These are phyloP conservation scores for Geotria australis DNA, from an alignment of 2,797 vertebrate genomes.

Conservation along the genomic window DNA sequence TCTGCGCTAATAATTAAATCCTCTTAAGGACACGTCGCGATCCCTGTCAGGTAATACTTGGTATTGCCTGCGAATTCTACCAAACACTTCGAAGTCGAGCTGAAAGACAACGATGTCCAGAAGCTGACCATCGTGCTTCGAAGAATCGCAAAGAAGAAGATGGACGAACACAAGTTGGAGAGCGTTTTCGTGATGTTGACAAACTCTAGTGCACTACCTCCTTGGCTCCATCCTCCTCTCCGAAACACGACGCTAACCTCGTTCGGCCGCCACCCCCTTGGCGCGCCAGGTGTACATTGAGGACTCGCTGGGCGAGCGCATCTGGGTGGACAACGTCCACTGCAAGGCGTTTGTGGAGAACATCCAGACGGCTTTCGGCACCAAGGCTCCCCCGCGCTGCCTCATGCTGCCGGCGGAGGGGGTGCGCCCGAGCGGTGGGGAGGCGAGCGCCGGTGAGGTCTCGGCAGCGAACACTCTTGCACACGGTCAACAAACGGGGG, in stretches of 20 bases:
- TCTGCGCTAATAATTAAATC: too few relatives aligned
- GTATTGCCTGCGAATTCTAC: too few relatives aligned
- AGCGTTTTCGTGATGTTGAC: neutral
- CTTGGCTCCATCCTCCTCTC: neutral
- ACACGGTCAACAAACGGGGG: fast-evolving
- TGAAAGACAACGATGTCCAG: too few relatives aligned
- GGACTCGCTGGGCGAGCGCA: conserved; percentile 74
- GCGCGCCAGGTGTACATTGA: conserved; percentile 63
- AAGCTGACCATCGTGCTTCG: too few relatives aligned
- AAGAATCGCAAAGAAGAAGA: too few relatives aligned
- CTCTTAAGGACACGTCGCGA: too few relatives aligned
- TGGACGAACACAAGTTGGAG: too few relatives aligned
- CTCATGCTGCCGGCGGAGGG: conserved; percentile 60
- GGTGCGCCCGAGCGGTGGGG: conserved; percentile 30
- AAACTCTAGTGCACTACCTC: neutral
- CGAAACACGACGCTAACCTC: neutral
- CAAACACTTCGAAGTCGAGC: too few relatives aligned
- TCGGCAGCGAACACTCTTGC: neutral
- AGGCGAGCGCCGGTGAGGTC: conserved; percentile 58
- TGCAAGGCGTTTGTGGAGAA: conserved; percentile 91
- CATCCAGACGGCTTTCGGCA: conserved; percentile 80
- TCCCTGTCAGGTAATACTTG: too few relatives aligned
- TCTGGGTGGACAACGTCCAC: conserved; percentile 94
- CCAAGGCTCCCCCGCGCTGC: conserved; percentile 77
- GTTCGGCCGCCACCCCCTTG: neutral